phyloP scores from a whole-genome alignment of 2,797 vertebrate species.

The Odontamblyopus lacepedii region DNA sequence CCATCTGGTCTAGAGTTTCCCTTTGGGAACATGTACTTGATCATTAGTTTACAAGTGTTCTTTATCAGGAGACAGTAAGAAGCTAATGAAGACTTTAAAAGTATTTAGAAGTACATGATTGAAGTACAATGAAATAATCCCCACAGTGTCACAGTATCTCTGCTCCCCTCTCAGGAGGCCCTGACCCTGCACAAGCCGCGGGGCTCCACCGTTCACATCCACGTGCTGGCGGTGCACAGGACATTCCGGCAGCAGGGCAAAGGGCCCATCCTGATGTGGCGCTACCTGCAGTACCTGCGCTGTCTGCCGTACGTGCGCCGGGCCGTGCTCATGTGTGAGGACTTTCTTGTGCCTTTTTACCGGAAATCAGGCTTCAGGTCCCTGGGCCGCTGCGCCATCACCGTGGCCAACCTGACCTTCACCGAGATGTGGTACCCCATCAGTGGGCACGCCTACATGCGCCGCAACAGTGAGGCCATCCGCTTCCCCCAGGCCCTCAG shows the following conservation, averaged over 20 bases:
- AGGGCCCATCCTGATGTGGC: conserved; percentile 90
- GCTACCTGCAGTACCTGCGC: conserved; percentile 89
- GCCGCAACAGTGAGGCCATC: conserved; percentile 86
- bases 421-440: conserved; percentile 86
- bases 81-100: background rate
- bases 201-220: conserved; percentile 88
- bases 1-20: too few relatives aligned
- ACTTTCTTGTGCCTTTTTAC: conserved; percentile 89
- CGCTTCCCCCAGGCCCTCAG: conserved; percentile 67
- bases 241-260: conserved; percentile 91
- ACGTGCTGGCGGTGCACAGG: conserved; percentile 88
- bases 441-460: conserved; percentile 84
- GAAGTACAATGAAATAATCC: too few relatives aligned
- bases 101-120: background rate
- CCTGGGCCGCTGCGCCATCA: conserved; percentile 84
- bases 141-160: too few relatives aligned
- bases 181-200: conserved; percentile 86
- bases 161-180: conserved; percentile 75
- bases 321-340: conserved; percentile 89
- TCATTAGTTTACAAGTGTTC: too few relatives aligned
- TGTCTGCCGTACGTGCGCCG: conserved; percentile 82
- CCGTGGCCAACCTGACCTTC: conserved; percentile 84
- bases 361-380: conserved; percentile 85
- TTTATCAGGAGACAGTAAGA: too few relatives aligned
- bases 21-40: too few relatives aligned